Evolutionary conservation across 2,113 vertebrate genomes (phyloP).

Genomic region (Alouatta palliata): DNA sequence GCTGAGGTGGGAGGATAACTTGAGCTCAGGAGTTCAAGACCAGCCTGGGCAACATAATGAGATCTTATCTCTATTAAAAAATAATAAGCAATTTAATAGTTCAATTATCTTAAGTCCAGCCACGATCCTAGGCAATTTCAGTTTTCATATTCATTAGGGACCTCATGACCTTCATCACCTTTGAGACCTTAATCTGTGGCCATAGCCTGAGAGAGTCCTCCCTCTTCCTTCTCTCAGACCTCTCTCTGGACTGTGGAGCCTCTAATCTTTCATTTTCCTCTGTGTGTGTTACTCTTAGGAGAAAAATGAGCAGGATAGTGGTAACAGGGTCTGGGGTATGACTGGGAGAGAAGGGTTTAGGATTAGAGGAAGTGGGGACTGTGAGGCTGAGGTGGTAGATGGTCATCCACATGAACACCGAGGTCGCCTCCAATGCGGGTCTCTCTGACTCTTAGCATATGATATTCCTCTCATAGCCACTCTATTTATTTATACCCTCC

Average conservation of each 20-base stretch:
- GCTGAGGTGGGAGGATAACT: no score
- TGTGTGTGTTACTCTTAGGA: background rate
- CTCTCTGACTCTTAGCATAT: background rate
- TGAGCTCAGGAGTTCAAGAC: no score
- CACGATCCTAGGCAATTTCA: background rate
- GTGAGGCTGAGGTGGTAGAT: background rate
- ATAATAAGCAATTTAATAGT: slow-evolving; percentile 78
- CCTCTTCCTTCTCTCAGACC: background rate
- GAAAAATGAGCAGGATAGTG: background rate
- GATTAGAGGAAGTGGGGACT: background rate
- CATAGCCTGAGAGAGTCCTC: background rate
- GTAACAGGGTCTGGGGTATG: background rate
- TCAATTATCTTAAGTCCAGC: background rate
- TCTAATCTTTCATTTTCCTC: background rate
- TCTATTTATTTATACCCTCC: background rate
- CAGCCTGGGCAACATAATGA: no score
- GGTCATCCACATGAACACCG: background rate
- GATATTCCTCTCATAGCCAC: background rate
- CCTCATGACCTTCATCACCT: background rate
- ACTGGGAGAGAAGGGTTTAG: background rate
- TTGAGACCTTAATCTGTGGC: background rate
- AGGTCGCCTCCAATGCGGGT: background rate
- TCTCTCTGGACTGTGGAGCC: background rate
- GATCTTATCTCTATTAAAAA: no score
- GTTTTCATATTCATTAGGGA: background rate